Evolutionary conservation across 2,888 invertebrate genomes (phyloP).

Genomic region (Argyra leucocephala): DNA sequence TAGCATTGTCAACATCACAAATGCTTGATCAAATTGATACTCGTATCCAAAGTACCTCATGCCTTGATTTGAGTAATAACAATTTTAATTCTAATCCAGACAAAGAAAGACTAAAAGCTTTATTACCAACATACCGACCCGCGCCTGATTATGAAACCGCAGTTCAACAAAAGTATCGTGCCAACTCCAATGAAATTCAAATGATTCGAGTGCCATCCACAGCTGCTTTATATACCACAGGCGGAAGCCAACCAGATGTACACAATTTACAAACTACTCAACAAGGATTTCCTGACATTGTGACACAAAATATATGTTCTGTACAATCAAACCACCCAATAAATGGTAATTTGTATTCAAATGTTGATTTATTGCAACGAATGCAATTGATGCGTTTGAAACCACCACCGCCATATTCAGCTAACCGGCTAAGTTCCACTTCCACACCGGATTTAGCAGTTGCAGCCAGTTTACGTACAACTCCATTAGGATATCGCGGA

Average conservation of each 20-base stretch:
- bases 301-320: slow-evolving; percentile 46
- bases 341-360: slow-evolving; percentile 28
- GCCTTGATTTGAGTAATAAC: slow-evolving; percentile 41
- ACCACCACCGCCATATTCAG: slow-evolving; percentile 78
- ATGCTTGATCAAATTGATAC: slow-evolving; percentile 25
- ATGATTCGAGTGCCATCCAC: slow-evolving; percentile 30
- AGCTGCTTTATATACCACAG: slow-evolving; percentile 27
- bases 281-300: slow-evolving; percentile 50
- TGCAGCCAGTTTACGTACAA: slow-evolving; percentile 54
- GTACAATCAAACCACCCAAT: background rate
- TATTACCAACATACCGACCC: slow-evolving; percentile 75
- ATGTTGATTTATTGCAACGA: slow-evolving; percentile 38
- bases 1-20: background rate
- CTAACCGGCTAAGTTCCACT: slow-evolving; percentile 65
- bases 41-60: slow-evolving; percentile 40
- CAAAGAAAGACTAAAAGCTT: slow-evolving; percentile 53
- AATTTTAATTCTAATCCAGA: slow-evolving; percentile 35
- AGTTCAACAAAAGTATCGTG: slow-evolving; percentile 71
- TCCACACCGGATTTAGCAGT: slow-evolving; percentile 77
- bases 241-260: slow-evolving; percentile 66
- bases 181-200: slow-evolving; percentile 46
- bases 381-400: slow-evolving; percentile 47
- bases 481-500: slow-evolving; percentile 37
- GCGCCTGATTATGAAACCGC: slow-evolving; percentile 95
- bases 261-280: slow-evolving; percentile 45